phyloP scores from a whole-genome alignment of 1,140 invertebrate species.

The Whitmania pigra region DNA sequence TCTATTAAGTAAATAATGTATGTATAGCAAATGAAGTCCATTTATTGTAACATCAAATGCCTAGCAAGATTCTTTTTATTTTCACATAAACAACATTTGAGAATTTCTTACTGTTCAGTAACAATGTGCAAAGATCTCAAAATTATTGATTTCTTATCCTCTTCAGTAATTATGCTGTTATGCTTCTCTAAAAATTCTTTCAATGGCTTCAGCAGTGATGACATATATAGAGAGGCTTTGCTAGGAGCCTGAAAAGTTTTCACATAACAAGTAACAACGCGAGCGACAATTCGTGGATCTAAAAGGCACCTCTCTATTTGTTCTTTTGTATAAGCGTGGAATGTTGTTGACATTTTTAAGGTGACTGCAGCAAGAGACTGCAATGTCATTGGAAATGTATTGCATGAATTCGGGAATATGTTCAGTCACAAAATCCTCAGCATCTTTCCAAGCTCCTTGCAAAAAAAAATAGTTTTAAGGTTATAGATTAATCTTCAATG shows the following conservation, averaged over 20 bases:
- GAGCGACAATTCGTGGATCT: neutral
- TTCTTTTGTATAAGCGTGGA: slow-evolving; percentile 77
- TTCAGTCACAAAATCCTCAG: slow-evolving; percentile 6
- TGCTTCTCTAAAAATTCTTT: slow-evolving; percentile 38
- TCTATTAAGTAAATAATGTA: slow-evolving; percentile 43
- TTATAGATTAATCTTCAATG: neutral
- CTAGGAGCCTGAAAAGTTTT: slow-evolving; percentile 4
- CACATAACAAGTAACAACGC: neutral
- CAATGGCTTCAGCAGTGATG: slow-evolving; percentile 35
- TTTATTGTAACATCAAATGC: neutral
- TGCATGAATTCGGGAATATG: slow-evolving; percentile 38
- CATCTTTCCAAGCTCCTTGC: slow-evolving; percentile 8
- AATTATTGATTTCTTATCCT: slow-evolving; percentile 29
- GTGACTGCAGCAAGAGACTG: slow-evolving; percentile 36
- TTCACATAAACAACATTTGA: neutral
- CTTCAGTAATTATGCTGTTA: slow-evolving; percentile 26
- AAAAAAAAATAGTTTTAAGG: neutral
- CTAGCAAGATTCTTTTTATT: neutral
- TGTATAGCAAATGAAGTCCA: slow-evolving; percentile 9
- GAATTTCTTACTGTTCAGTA: slow-evolving; percentile 34
- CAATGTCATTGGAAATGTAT: slow-evolving; percentile 34
- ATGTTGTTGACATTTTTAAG: slow-evolving; percentile 64
- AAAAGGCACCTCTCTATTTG: slow-evolving; percentile 60
- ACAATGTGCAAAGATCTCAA: slow-evolving; percentile 31
- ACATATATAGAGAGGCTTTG: neutral